Percentiles rank a stretch among this genome's conserved stretches.
phyloP scores from a whole-genome alignment of 2,113 vertebrate species.

The Myotis davidii region DNA sequence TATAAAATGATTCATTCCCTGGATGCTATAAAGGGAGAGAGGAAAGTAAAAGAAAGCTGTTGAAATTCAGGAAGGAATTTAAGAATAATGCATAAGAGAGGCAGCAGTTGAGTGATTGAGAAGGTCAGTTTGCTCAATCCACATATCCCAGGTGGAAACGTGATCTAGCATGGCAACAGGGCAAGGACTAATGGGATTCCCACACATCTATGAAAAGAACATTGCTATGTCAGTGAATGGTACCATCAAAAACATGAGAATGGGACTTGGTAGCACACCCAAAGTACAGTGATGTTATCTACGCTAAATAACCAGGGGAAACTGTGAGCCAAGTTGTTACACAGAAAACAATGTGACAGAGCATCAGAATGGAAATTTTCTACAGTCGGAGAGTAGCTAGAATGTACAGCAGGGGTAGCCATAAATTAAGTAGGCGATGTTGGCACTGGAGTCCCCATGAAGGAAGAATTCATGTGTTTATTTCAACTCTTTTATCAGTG shows the following conservation, averaged over 20 bases:
- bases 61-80: neutral
- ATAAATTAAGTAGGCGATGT: neutral
- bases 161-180: neutral
- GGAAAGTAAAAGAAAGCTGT: neutral
- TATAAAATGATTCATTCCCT: neutral
- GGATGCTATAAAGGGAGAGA: neutral
- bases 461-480: neutral
- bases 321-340: neutral
- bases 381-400: neutral
- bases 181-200: neutral
- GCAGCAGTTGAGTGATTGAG: neutral
- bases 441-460: neutral
- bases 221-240: neutral
- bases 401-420: neutral
- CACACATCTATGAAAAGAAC: neutral
- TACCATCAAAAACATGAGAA: neutral
- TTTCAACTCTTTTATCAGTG: neutral
- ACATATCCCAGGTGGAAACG: neutral
- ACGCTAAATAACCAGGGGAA: neutral
- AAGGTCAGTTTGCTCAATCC: neutral
- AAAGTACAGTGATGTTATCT: neutral
- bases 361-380: neutral
- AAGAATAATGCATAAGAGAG: neutral
- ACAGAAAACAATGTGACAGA: neutral
- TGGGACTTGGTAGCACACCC: neutral